Percentiles rank a stretch among this genome's conserved stretches.
phyloP scores from a whole-genome alignment of 2,888 invertebrate species.

The Diploptera punctata region DNA sequence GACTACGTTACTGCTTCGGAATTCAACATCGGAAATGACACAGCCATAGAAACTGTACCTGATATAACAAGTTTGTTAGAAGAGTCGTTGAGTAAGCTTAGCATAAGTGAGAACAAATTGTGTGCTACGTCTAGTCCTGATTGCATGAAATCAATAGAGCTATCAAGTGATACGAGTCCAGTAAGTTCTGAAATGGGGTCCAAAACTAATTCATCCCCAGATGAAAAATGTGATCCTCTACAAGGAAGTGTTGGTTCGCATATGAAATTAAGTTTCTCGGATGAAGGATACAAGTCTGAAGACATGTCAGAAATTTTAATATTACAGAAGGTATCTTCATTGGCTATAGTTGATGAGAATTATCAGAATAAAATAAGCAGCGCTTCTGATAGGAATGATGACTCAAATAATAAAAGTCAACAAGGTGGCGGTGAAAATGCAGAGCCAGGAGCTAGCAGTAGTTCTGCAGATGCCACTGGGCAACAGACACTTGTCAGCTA shows the following conservation, averaged over 20 bases:
- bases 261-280: not conserved
- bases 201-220: slow-evolving; percentile 5
- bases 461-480: slow-evolving; percentile 39
- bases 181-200: slow-evolving; percentile 9
- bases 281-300: slow-evolving; percentile 16
- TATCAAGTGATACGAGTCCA: slow-evolving; percentile 24
- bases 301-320: not conserved
- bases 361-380: not conserved
- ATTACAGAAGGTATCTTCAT: not conserved
- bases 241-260: not conserved
- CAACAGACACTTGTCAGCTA: slow-evolving; percentile 63
- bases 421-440: not conserved
- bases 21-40: no score
- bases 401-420: not conserved
- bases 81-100: slow-evolving; percentile 14
- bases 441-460: not conserved
- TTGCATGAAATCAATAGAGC: not conserved
- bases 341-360: not conserved
- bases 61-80: not conserved
- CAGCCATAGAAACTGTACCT: no score
- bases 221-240: no score
- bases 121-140: no score
- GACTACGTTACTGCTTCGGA: no score
- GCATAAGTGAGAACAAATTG: not conserved
- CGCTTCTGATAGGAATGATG: not conserved